phyloP scores from a whole-genome alignment of 2,888 invertebrate species.

The Dermolepida albohirtum region DNA sequence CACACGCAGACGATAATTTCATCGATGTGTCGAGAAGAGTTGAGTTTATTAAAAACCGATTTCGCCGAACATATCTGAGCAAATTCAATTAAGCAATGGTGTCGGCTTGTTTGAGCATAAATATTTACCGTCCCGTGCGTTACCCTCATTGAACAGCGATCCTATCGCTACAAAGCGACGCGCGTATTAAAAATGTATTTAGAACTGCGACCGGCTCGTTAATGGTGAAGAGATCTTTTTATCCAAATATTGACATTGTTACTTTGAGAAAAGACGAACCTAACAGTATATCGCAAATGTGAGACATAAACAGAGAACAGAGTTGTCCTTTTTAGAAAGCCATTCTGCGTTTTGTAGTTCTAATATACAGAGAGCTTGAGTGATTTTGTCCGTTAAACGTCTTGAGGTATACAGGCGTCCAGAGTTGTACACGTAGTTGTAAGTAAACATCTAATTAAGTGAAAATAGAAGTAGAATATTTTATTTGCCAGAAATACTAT shows the following conservation, averaged over 20 bases:
- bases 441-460: no score
- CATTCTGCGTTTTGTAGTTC: conserved; percentile 2
- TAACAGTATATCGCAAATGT: conserved; percentile 17
- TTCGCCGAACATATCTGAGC: conserved; percentile 3
- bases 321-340: conserved; percentile 1
- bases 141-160: conserved; percentile 13
- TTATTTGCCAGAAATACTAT: no score
- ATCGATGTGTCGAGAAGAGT: no score
- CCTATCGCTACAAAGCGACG: conserved; percentile 1
- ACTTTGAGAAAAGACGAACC: conserved; percentile 15
- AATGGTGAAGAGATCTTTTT: conserved; percentile 23
- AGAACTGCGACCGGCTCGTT: conserved; percentile 3
- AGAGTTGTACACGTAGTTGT: no score
- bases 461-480: no score
- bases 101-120: conserved; percentile 15
- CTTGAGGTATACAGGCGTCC: no score
- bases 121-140: conserved; percentile 17
- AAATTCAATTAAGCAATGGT: conserved; percentile 14
- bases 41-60: conserved; percentile 2
- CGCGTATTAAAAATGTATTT: not conserved
- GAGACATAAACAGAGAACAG: conserved; percentile 15
- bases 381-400: no score
- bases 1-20: no score
- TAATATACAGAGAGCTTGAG: no score
- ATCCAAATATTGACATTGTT: conserved; percentile 21